Conservation (phyloP, 2,888 invertebrate species). For the Petrophora chlorosata region DNA sequence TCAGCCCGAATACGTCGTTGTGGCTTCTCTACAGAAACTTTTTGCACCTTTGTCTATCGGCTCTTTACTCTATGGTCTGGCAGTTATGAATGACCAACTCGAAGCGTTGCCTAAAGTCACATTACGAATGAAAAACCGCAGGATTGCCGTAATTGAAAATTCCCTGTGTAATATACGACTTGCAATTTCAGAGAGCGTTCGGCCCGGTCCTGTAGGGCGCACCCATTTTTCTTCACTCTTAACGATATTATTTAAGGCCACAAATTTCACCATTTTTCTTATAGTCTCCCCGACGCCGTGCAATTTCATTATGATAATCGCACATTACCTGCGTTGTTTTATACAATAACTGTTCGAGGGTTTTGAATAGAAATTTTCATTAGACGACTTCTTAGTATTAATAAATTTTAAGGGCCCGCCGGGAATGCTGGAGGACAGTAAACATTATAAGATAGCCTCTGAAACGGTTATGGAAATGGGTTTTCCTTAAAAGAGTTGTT, state of each 20-base stretch:
- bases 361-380: slow-evolving; percentile 53
- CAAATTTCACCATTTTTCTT: slow-evolving; percentile 80
- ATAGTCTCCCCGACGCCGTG: slow-evolving; percentile 59
- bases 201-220: slow-evolving; percentile 65
- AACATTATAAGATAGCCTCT: slow-evolving; percentile 34
- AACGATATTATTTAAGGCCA: slow-evolving; percentile 82
- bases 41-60: slow-evolving; percentile 32
- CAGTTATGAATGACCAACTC: slow-evolving; percentile 73
- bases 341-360: slow-evolving; percentile 49
- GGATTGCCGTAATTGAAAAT: slow-evolving; percentile 83
- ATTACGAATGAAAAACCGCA: slow-evolving; percentile 83
- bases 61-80: slow-evolving; percentile 33
- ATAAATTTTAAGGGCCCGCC: slow-evolving; percentile 39
- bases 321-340: slow-evolving; percentile 62
- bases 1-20: neutral
- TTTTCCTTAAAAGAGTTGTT: slow-evolving; percentile 24
- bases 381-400: slow-evolving; percentile 34
- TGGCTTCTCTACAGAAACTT: neutral
- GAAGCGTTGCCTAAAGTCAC: slow-evolving; percentile 78
- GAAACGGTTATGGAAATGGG: slow-evolving; percentile 37
- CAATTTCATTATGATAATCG: slow-evolving; percentile 82
- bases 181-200: slow-evolving; percentile 75
- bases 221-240: slow-evolving; percentile 76
- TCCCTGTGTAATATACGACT: slow-evolving; percentile 81
- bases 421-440: slow-evolving; percentile 15